These are phyloP conservation scores for Neoarius graeffei DNA, from an alignment of 2,113 vertebrate species.

Conservation along the genomic window DNA sequence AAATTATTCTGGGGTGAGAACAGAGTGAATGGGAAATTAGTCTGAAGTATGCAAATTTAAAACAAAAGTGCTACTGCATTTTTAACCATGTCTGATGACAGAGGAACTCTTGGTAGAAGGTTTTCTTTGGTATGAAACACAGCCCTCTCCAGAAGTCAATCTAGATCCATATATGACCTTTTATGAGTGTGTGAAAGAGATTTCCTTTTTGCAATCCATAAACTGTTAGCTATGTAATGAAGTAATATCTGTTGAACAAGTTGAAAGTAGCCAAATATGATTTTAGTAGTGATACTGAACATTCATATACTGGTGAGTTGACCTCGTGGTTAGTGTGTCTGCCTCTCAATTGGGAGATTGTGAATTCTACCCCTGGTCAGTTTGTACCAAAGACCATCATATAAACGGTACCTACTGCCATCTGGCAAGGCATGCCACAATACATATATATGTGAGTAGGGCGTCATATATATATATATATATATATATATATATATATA, in stretches of 20 bases:
- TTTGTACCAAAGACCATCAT: too few species aligned
- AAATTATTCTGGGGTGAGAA: conserved; percentile 22
- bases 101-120: not conserved
- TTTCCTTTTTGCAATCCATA: not conserved
- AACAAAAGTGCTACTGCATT: not conserved
- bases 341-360: too few species aligned
- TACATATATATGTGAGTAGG: too few species aligned
- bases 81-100: not conserved
- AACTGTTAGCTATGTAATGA: not conserved
- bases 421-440: too few species aligned
- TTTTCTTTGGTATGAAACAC: not conserved
- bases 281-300: not conserved
- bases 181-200: not conserved
- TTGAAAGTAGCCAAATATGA: not conserved
- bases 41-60: conserved; percentile 10
- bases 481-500: too few species aligned
- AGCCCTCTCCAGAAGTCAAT: not conserved
- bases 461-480: too few species aligned
- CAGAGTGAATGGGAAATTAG: conserved; percentile 3
- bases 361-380: too few species aligned
- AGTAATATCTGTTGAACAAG: not conserved
- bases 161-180: not conserved
- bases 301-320: too few species aligned
- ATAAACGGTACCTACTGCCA: too few species aligned
- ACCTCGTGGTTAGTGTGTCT: too few species aligned